Percentiles rank a stretch among this genome's conserved stretches.
phyloP scores from a whole-genome alignment of 37 sponge, comb jelly and placozoan genomes.

The Cladorhizidae sp. region DNA sequence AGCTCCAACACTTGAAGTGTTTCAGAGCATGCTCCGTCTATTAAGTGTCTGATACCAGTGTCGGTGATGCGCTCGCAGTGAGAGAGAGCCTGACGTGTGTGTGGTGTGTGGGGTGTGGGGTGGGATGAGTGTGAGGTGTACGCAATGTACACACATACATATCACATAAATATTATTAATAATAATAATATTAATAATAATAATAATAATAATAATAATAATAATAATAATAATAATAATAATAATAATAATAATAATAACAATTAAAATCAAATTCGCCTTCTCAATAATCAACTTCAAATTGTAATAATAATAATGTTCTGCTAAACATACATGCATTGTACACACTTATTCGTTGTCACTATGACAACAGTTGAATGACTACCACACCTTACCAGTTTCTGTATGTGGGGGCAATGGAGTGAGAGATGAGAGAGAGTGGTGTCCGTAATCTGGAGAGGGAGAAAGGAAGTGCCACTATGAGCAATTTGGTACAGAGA shows the following conservation, averaged over 20 bases:
- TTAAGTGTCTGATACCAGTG: conserved; percentile 71
- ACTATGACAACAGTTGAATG: too few species aligned
- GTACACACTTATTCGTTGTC: too few species aligned
- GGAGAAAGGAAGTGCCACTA: not conserved
- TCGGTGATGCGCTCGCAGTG: conserved; percentile 96
- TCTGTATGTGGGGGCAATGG: conserved; percentile 80
- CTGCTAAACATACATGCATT: too few species aligned
- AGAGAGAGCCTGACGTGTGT: conserved; percentile 71
- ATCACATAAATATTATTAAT: too few species aligned
- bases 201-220: too few species aligned
- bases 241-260: too few species aligned
- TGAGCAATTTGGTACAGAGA: not conserved
- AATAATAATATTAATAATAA: too few species aligned
- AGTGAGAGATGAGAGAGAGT: conserved; percentile 69
- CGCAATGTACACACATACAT: not conserved
- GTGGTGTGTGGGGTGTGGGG: not conserved
- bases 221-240: too few species aligned
- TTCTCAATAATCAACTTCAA: too few species aligned
- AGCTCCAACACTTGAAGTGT: conserved; percentile 82
- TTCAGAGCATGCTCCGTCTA: conserved; percentile 66
- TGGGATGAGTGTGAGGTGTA: not conserved
- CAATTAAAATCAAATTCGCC: too few species aligned
- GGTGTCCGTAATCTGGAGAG: conserved; percentile 83
- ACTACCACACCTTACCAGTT: conserved; percentile 92
- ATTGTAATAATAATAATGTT: too few species aligned